Evolutionary conservation across 2,113 vertebrate species (phyloP).

Genomic region (human): DNA sequence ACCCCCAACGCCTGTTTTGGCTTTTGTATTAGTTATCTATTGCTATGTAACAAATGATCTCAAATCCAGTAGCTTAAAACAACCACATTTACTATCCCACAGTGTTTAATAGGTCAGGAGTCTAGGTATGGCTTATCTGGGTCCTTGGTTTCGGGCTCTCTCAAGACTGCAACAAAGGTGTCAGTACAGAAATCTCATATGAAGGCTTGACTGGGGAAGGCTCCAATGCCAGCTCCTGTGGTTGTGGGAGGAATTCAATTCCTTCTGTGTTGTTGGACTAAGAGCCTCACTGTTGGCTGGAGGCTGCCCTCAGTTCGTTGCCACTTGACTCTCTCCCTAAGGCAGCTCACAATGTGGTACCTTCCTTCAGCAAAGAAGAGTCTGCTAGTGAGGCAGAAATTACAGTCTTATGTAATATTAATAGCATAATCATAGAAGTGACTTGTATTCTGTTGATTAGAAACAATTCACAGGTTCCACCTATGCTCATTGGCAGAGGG

Average conservation of each 20-base stretch:
- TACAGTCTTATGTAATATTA: not conserved
- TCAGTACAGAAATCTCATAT: not conserved
- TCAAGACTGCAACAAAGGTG: not conserved
- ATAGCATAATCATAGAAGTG: not conserved
- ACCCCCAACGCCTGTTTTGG: not conserved
- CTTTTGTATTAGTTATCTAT: not conserved
- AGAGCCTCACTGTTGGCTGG: not conserved
- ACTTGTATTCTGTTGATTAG: not conserved
- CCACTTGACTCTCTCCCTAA: not conserved
- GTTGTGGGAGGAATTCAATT: not conserved
- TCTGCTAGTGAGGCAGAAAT: not conserved
- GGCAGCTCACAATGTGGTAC: not conserved
- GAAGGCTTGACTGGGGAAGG: not conserved
- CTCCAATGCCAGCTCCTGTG: not conserved
- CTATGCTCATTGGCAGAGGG: not conserved
- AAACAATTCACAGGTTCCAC: not conserved
- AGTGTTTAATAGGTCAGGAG: not conserved
- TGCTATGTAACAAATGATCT: not conserved
- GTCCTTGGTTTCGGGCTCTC: not conserved
- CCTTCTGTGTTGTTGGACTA: not conserved
- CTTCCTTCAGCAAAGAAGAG: not conserved
- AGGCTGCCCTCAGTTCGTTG: not conserved
- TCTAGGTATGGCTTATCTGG: not conserved
- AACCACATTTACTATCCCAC: not conserved
- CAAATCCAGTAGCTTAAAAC: not conserved